Evolutionary conservation across 2,888 invertebrate genomes (phyloP), one percentile per base, ranked within the genome.

Genomic region (Xiphydria camelus): DNA sequence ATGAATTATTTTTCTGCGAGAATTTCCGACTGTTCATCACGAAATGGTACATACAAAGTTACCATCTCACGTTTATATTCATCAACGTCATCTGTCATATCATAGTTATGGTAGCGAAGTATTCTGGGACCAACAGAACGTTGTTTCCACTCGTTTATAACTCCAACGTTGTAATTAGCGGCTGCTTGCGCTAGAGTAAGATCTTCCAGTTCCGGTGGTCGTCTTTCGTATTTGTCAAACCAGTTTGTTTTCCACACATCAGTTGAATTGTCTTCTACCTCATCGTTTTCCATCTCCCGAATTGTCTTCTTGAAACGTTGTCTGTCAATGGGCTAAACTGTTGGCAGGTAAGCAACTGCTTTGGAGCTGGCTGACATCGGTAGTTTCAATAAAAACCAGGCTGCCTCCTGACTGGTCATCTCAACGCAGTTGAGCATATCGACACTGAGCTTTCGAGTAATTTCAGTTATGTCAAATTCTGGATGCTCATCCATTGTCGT

Each of bases 221-320:
- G 47, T 56, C 70, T 61, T 55, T 76, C 64, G 51, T 77, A 77
- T 39, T 70, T 71, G 39, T 74, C 70, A 35, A 75, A 66, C 57
- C 69, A 70, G 58, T 75, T 70, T 44, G 73, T 68, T 45, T 66
- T 75, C 74, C 75, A 76, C 21, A 77, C 53, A 43, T 78, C 61
- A 55, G 53, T 54, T 4, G 45, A 50, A 23, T 55, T 45, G 21
- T 47, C 45, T 12, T 44, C 3, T 18, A 12, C 9, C 14, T 38
- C 34, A 45, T 60, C 62, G 57, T 59, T 60, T 64, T 65, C 66
- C 59, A 58, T 64, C 36, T 52, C 52, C n/a, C n/a, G n/a, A n/a
- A n/a, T n/a, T 50, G 58, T 68, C 62, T 59, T 71, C 52, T 47
- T 59, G 39, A 63, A 62, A 45, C 68, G 50, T 32, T 63, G 67